Conservation (phyloP, 1,140 invertebrate genomes). For the Marisa cornuarietis region DNA sequence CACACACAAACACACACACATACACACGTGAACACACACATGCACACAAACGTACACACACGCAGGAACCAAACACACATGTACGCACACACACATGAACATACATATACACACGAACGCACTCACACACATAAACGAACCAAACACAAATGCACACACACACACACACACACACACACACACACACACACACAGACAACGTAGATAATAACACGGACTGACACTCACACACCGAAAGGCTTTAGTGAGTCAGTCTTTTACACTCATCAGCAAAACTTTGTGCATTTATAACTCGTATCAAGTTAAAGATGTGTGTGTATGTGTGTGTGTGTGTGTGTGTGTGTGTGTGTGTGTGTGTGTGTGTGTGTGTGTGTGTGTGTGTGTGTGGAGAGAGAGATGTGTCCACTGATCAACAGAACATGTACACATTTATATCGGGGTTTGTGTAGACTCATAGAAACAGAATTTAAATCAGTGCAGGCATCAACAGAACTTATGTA, state of each 20-base stretch:
- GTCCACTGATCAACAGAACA: no score
- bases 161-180: slow-evolving; percentile 3
- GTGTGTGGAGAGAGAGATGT: background rate
- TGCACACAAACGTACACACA: background rate
- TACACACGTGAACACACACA: background rate
- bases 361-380: slow-evolving; percentile 1
- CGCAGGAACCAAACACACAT: no score
- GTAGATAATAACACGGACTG: background rate
- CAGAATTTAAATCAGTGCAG: no score
- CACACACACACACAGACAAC: background rate
- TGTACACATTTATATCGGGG: no score
- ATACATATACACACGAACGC: background rate
- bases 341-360: background rate
- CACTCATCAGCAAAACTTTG: background rate
- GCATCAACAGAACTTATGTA: no score
- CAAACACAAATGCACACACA: background rate
- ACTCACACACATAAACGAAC: background rate
- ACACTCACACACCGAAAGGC: background rate
- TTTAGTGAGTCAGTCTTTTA: background rate
- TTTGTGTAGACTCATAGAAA: no score
- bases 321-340: background rate
- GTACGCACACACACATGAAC: background rate
- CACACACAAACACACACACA: background rate
- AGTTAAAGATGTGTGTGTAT: background rate
- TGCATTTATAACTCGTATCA: no score